These are phyloP conservation scores for Sardina pilchardus DNA, from an alignment of 2,113 vertebrate species.

Conservation along the genomic window DNA sequence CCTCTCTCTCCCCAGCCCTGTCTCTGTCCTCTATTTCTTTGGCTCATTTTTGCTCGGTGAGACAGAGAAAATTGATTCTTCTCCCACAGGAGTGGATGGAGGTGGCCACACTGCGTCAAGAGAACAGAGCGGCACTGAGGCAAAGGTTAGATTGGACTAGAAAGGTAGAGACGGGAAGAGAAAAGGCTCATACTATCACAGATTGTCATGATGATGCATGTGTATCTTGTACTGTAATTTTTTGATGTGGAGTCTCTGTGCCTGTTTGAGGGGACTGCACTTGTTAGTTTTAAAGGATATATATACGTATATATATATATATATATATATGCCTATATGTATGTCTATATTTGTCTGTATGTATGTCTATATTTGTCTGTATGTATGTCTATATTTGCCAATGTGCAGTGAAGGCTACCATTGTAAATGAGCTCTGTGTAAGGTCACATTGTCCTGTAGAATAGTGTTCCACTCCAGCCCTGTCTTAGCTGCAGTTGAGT, in stretches of 20 bases:
- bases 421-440: background rate
- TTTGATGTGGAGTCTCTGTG: background rate
- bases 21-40: slow-evolving; percentile 20
- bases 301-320: too few species aligned
- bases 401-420: background rate
- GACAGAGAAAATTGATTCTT: slow-evolving; percentile 30
- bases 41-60: slow-evolving; percentile 12
- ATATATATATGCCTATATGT: slow-evolving; percentile 5
- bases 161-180: background rate
- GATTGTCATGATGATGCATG: background rate
- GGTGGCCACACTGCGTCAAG: slow-evolving; percentile 44
- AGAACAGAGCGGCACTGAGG: slow-evolving; percentile 21
- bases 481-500: background rate
- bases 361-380: too few species aligned
- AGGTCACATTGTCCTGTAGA: background rate
- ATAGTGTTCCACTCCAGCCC: background rate
- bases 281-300: background rate
- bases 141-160: slow-evolving; percentile 32
- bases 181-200: background rate
- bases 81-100: slow-evolving; percentile 32
- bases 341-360: background rate
- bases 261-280: background rate
- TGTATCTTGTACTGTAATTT: background rate
- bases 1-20: background rate
- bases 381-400: background rate